phyloP scores from a whole-genome alignment of 2,888 invertebrate genomes.

The Acronicta psi region DNA sequence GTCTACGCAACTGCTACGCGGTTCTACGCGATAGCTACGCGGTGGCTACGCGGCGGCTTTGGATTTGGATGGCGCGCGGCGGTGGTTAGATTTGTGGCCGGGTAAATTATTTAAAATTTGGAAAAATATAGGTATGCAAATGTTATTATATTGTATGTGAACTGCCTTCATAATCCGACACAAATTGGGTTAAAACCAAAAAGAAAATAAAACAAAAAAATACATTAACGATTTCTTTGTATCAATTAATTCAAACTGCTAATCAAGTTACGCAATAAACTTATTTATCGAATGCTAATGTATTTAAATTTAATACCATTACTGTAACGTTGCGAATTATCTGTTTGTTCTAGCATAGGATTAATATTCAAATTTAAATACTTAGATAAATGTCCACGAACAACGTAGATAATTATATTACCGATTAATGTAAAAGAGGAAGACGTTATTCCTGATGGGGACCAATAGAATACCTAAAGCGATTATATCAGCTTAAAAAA shows the following conservation, averaged over 20 bases:
- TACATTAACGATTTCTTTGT: conserved; percentile 53
- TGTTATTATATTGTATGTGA: too few relatives aligned
- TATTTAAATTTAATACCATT: conserved; percentile 59
- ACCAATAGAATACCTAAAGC: too few relatives aligned
- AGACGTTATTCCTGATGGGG: too few relatives aligned
- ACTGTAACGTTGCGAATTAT: conserved; percentile 49
- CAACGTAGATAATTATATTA: too few relatives aligned
- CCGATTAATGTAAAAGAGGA: too few relatives aligned
- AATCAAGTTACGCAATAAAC: conserved; percentile 54
- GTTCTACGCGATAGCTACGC: neutral
- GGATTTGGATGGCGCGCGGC: too few relatives aligned
- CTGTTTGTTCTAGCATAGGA: conserved; percentile 45
- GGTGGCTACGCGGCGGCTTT: neutral
- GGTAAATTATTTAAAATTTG: too few relatives aligned
- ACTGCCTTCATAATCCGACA: conserved; percentile 3
- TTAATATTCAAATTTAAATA: conserved; percentile 49
- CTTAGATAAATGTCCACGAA: conserved; percentile 10
- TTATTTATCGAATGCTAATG: conserved; percentile 59
- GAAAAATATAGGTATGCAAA: too few relatives aligned
- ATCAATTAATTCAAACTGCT: conserved; percentile 50
- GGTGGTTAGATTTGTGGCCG: too few relatives aligned
- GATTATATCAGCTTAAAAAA: too few relatives aligned
- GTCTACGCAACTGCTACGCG: neutral
- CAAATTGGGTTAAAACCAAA: conserved; percentile 4
- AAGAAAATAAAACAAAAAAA: conserved; percentile 19